A percentile compares a stretch with the other conserved stretches of the same genome.
phyloP scores from a whole-genome alignment of 2,888 invertebrate species.

The Acanthosepion pharaonis region DNA sequence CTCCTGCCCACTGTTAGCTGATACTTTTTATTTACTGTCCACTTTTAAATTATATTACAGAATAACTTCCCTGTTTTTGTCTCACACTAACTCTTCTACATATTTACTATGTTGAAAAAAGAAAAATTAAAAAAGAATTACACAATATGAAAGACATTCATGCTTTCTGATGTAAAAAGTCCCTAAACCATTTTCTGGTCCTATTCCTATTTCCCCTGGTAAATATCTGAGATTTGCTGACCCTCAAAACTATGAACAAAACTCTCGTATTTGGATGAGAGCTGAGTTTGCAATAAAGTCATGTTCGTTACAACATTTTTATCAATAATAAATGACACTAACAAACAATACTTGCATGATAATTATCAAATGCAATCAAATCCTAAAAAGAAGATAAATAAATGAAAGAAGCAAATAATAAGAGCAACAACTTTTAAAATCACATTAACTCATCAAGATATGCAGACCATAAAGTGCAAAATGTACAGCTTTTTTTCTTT shows the following conservation, averaged over 20 bases:
- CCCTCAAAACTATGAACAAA: constrained; percentile 2
- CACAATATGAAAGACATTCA: not conserved
- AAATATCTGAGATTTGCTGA: not conserved
- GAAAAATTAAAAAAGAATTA: not conserved
- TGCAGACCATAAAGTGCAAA: constrained; percentile 33
- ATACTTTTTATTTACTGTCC: not conserved
- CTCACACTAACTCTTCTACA: not conserved
- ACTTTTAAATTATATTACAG: not conserved
- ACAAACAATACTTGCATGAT: not conserved
- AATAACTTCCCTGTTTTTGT: not conserved
- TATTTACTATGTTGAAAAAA: not conserved
- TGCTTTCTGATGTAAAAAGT: no score
- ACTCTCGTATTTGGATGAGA: not conserved
- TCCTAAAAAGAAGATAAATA: not conserved
- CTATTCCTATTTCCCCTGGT: not conserved
- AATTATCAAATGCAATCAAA: not conserved
- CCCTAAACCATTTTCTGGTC: no score
- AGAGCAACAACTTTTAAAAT: not conserved
- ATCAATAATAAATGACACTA: not conserved
- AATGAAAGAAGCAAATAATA: constrained; percentile 24
- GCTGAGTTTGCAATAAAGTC: not conserved
- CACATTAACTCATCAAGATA: constrained; percentile 4
- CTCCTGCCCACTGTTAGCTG: not conserved
- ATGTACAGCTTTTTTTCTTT: not conserved
- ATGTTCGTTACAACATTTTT: no score